Evolutionary conservation across 2,888 invertebrate species (phyloP), one percentile per base, ranked within the genome.

Genomic region (Rhaphigaster nebulosa): DNA sequence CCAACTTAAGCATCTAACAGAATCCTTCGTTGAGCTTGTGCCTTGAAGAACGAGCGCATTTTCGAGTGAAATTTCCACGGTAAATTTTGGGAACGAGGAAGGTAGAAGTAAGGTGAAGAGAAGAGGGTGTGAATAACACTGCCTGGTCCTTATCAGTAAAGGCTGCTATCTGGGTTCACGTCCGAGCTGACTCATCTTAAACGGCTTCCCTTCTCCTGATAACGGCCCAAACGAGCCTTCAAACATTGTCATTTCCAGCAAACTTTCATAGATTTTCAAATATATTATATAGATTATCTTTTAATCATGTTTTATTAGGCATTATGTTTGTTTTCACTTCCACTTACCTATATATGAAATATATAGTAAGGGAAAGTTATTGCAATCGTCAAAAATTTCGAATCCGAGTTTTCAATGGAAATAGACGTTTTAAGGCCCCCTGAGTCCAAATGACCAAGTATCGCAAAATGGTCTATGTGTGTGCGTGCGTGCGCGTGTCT

Each of bases 121-220:
- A 80, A 41, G 41, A 23, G 80, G 15, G 80, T 41, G 80, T 41
- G 80, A 80, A 80, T 38, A 80, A 80, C 23, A 41, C 80, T 80
- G 65, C 65, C 29, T 65, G 29, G n/a, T 15, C 26, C 41, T 80
- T 80, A 80, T 80, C 80, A 80, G 80, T 6, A 41, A 26, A 23
- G 80, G 80, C 80, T 41, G 80, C 41, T 80, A 80, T 80, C 80
- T 29, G 65, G 65, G 41, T 26, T 80, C 80, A 38, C 80, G 80
- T 80, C 80, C 80, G 80, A 80, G 80, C 80, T 41, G 23, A 26
- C 80, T 80, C 80, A 80, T 80, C 76, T 76, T 76, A 38, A 76
- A 76, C 76, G 20, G 76, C 38, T 38, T 38, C 41, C 38, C 41
- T 20, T 23, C 10, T 1, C 0, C 41, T 38, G 80, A 80, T 80